Percentiles rank a stretch among this genome's conserved stretches.
Evolutionary conservation across 2,113 vertebrate species (phyloP).

Genomic region (Sinocyclocheilus anophthalmus): DNA sequence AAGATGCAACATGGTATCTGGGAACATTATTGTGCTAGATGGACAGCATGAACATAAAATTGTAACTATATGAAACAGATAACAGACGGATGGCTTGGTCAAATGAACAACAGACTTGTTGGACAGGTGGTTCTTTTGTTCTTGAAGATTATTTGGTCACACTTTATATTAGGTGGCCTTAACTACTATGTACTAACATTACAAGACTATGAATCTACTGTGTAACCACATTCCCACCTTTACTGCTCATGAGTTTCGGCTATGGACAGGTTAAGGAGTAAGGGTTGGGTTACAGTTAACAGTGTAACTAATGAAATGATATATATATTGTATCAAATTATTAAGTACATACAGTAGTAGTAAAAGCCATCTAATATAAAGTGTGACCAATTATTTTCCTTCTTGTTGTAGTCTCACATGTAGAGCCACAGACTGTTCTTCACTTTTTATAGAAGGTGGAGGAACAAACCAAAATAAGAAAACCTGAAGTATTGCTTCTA

Average conservation of each 20-base stretch:
- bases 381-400: background rate
- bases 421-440: conserved; percentile 9
- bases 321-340: no score
- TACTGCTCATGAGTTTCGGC: background rate
- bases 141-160: background rate
- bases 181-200: no score
- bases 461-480: background rate
- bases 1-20: conserved; percentile 13
- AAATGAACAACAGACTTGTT: background rate
- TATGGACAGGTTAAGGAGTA: background rate
- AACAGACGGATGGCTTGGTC: background rate
- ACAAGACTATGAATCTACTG: background rate
- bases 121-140: background rate
- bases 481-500: conserved; percentile 24
- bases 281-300: background rate
- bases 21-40: conserved; percentile 18
- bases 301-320: no score
- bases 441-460: background rate
- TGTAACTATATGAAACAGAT: background rate
- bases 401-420: conserved; percentile 6
- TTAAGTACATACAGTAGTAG: no score
- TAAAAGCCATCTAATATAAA: background rate
- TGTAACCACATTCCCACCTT: background rate
- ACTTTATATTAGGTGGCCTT: background rate
- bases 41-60: background rate